Conservation (phyloP, 1,140 invertebrate genomes). For the Drosophila mauritiana region DNA sequence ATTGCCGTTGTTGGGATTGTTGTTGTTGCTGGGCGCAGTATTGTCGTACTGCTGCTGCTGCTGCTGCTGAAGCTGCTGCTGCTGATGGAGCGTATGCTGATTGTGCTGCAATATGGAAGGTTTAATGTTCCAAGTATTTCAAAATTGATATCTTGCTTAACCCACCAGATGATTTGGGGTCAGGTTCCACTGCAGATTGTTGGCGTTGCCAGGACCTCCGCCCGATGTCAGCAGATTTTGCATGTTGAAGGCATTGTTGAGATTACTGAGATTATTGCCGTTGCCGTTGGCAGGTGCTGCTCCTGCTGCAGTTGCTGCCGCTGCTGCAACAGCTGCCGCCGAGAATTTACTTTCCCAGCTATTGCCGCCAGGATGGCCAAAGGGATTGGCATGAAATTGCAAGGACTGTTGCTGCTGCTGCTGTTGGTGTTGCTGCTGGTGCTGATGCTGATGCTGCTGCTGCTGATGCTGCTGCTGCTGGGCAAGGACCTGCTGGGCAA, state of each 20-base stretch:
- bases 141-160: neutral
- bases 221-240: constrained; percentile 71
- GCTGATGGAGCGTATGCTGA: constrained; percentile 56
- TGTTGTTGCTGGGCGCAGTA: constrained; percentile 50
- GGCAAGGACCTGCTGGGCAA: constrained; percentile 61
- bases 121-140: neutral
- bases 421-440: constrained; percentile 59
- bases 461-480: constrained; percentile 62
- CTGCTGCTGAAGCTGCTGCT: constrained; percentile 64
- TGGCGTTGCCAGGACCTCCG: constrained; percentile 32
- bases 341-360: constrained; percentile 78
- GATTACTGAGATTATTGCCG: constrained; percentile 74
- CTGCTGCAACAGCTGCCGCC: constrained; percentile 46
- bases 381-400: constrained; percentile 66
- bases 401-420: constrained; percentile 61
- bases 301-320: constrained; percentile 38
- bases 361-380: constrained; percentile 44
- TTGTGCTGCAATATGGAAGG: constrained; percentile 44
- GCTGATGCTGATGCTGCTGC: constrained; percentile 57
- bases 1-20: constrained; percentile 43
- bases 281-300: constrained; percentile 46
- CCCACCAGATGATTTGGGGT: constrained; percentile 73
- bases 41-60: constrained; percentile 61
- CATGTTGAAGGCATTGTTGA: constrained; percentile 81
- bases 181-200: constrained; percentile 76